Evolutionary conservation across 64 coral and sea anemone genomes (phyloP).

Genomic region (Stylophora pistillata): DNA sequence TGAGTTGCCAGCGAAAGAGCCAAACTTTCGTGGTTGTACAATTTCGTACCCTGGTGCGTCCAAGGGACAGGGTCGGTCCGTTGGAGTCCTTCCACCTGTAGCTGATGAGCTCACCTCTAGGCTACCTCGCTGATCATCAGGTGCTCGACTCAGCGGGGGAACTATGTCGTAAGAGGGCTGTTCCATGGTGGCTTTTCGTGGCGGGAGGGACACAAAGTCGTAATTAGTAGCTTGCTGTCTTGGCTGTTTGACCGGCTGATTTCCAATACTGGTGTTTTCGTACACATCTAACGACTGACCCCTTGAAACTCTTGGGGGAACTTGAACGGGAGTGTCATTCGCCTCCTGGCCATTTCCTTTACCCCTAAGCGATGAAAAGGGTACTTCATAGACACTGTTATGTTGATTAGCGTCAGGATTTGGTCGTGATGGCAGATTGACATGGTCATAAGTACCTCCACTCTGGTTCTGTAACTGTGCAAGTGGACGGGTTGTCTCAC

Average conservation of each 20-base stretch:
- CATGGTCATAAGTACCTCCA: conserved; percentile 48
- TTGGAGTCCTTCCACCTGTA: not conserved
- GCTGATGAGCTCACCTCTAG: not conserved
- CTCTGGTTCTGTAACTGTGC: not conserved
- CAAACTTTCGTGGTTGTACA: conserved; percentile 32
- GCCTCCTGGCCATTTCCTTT: conserved; percentile 22
- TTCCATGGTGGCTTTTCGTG: conserved; percentile 24
- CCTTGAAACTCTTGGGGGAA: not conserved
- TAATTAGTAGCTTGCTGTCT: conserved; percentile 7
- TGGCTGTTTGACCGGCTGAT: not conserved
- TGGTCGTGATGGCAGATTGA: conserved; percentile 5
- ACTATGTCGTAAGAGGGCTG: not conserved
- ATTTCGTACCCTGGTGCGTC: conserved; percentile 17
- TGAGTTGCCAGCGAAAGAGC: not conserved
- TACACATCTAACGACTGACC: conserved; percentile 22
- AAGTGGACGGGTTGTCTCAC: not conserved
- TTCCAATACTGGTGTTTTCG: conserved; percentile 2
- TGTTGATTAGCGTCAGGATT: not conserved
- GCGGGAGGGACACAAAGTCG: conserved; percentile 41
- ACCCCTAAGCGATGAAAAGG: not conserved
- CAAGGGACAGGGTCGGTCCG: not conserved
- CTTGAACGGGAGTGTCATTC: not conserved
- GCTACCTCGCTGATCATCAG: conserved; percentile 7
- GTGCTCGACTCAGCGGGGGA: not conserved
- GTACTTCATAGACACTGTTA: conserved; percentile 21